Evolutionary conservation across 2,113 vertebrate species (phyloP), one percentile per base, ranked within the genome.

Genomic region (Callopanchax toddi): DNA sequence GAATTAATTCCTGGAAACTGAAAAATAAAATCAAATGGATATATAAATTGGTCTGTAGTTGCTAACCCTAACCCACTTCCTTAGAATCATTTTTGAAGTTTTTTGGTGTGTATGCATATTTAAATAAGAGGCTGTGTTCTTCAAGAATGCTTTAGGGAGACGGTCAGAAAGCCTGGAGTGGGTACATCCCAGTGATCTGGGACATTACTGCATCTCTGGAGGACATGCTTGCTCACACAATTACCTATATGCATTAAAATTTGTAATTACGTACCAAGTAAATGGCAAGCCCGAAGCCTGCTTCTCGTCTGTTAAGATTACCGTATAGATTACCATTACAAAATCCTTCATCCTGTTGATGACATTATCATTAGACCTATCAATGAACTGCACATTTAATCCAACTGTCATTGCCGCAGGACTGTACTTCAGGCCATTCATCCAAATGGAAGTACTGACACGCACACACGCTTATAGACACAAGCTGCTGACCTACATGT

Each of bases 401-500:
- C 71, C 0, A 43, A 79, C 56, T 34, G 43, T 68, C 67, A 83
- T 61, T 80, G 71, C 61, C 67, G 60, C 60, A 60, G 53, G 40
- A 75, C 36, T 21, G 46, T 44, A 80, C 82, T 71, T 63, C 66
- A 45, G 75, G 73, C 65, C 67, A 70, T 80, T 81, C 60, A 60
- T 74, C 71, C 82, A 66, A 81, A 82, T 66, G 65, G 57, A 86
- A 76, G 64, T 34, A 63, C 40, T 67, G 18, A 76, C 79, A 76
- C 21, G 18, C 32, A 70, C 75, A 52, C 71, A 72, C 66, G 48
- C 76, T 73, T 58, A 71, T 32, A 70, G 60, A 79, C 74, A 75
- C 83, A 73, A 73, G 82, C 82, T 84, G 81, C 64, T 87, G 89
- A 91, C 90, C 90, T 92, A 91, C 80, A 92, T 92, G 88, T 79